These are phyloP conservation scores for Pteruthius melanotis DNA, from an alignment of 2,113 vertebrate species.

Conservation along the genomic window DNA sequence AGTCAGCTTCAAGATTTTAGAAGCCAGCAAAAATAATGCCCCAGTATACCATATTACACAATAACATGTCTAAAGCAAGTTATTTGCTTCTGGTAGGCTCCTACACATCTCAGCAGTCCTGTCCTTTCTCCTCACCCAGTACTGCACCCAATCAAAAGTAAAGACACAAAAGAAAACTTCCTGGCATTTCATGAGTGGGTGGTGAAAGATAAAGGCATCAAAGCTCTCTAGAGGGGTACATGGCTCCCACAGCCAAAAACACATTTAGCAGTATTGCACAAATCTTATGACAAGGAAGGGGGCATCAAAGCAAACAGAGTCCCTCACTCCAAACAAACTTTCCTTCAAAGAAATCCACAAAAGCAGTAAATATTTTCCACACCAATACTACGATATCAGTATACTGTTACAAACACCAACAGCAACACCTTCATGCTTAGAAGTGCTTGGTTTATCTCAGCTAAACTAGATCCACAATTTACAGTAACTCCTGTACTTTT, in stretches of 20 bases:
- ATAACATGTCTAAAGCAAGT: neutral
- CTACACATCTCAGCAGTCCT: neutral
- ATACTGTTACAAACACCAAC: neutral
- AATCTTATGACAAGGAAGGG: neutral
- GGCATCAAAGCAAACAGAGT: neutral
- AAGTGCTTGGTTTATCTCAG: neutral
- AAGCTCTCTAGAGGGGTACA: neutral
- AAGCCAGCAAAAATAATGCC: neutral
- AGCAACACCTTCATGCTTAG: neutral
- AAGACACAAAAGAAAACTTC: neutral
- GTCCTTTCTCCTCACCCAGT: neutral
- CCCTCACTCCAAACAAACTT: neutral
- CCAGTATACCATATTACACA: neutral
- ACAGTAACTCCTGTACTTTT: neutral
- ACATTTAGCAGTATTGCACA: neutral
- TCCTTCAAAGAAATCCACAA: neutral
- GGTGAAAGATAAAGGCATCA: neutral
- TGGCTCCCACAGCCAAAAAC: neutral
- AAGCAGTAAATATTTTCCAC: neutral
- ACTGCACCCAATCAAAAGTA: neutral
- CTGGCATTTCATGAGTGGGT: neutral
- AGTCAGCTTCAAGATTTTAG: neutral
- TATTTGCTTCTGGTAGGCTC: neutral
- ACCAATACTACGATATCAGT: neutral
- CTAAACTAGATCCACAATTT: neutral